Percentiles rank a stretch among this genome's conserved stretches.
phyloP scores from a whole-genome alignment of 37 sponge, comb jelly and placozoan genomes.

The Ephydatia muelleri region DNA sequence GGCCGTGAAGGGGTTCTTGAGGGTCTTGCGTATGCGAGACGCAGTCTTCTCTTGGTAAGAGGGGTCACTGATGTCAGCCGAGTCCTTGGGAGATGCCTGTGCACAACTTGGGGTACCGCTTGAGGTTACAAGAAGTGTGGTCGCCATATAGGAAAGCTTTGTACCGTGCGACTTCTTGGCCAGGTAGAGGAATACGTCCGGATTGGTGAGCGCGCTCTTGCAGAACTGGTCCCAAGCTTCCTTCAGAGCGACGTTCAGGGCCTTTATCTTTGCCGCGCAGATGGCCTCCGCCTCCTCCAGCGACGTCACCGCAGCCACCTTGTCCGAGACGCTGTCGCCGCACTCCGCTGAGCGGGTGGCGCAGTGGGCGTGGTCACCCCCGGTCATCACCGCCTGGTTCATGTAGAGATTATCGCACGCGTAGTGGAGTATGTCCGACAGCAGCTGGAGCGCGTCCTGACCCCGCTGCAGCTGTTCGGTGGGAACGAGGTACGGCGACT shows the following conservation, averaged over 20 bases:
- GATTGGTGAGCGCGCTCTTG: constrained; percentile 33
- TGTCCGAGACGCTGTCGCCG: neutral
- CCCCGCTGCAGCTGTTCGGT: constrained; percentile 35
- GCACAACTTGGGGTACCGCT: neutral
- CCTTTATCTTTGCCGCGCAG: constrained; percentile 26
- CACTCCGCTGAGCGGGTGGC: constrained; percentile 14
- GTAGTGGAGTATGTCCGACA: constrained; percentile 44
- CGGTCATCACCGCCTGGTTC: constrained; percentile 49
- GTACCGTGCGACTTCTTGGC: constrained; percentile 12
- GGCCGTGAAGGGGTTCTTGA: constrained; percentile 20
- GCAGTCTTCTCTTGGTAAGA: constrained; percentile 12
- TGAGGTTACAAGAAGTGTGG: constrained; percentile 12
- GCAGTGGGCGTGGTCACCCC: neutral
- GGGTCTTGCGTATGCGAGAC: constrained; percentile 11
- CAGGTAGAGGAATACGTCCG: constrained; percentile 28
- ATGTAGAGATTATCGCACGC: constrained; percentile 48
- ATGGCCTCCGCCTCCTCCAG: constrained; percentile 45
- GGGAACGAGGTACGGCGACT: constrained; percentile 35
- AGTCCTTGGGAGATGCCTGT: neutral
- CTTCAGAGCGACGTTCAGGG: constrained; percentile 26
- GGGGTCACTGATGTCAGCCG: constrained; percentile 16
- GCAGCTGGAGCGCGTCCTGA: constrained; percentile 59
- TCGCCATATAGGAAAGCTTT: constrained; percentile 2
- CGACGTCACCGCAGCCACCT: constrained; percentile 4
- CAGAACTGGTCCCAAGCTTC: constrained; percentile 66